Conservation (phyloP, 2,888 invertebrate genomes). For the Ariolimax columbianus region DNA sequence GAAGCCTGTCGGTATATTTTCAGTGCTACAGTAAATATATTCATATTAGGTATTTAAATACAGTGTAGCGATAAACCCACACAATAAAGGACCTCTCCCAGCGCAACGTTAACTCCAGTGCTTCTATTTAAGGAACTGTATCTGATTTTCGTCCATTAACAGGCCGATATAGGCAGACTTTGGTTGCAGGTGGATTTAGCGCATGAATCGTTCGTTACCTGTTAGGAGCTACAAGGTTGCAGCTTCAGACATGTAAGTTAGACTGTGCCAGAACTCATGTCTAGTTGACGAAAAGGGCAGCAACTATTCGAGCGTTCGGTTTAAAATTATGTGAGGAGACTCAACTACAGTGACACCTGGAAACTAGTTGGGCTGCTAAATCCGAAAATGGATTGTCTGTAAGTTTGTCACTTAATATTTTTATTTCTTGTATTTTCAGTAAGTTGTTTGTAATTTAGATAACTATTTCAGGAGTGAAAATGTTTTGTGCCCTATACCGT, state of each 20-base stretch:
- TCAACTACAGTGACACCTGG: background rate
- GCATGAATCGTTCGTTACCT: background rate
- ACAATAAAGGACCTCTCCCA: background rate
- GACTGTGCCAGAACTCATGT: background rate
- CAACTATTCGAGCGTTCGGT: background rate
- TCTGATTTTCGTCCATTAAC: background rate
- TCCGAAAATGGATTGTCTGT: slow-evolving; percentile 7
- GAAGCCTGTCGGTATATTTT: too few relatives aligned
- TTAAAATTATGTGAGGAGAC: background rate
- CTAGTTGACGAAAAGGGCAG: background rate
- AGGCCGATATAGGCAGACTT: background rate
- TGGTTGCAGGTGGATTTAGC: background rate
- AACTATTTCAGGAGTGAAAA: too few relatives aligned
- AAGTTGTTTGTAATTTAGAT: background rate
- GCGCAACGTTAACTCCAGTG: background rate
- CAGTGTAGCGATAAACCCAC: background rate
- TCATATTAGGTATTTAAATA: background rate
- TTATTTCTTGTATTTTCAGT: background rate
- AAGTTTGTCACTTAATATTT: background rate
- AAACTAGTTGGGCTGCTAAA: background rate
- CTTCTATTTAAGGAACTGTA: background rate
- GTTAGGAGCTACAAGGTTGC: background rate
- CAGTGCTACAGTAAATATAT: background rate
- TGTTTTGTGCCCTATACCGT: too few relatives aligned
- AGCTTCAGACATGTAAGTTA: background rate